phyloP scores from a whole-genome alignment of 2,797 vertebrate species.

The Diplodus puntazzo region DNA sequence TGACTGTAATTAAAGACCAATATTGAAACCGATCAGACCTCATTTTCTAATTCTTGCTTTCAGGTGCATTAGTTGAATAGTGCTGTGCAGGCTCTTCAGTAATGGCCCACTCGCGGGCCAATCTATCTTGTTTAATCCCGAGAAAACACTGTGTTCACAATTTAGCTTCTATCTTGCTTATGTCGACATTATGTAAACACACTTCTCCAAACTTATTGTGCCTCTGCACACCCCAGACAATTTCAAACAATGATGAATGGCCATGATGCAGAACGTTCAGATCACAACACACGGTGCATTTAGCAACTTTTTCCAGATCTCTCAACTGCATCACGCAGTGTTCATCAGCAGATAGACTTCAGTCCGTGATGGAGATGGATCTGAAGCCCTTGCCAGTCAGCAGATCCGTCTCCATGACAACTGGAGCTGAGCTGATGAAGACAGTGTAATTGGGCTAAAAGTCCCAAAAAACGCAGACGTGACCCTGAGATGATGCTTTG shows the following conservation, averaged over 20 bases:
- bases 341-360: slow-evolving; percentile 10
- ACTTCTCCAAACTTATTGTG: slow-evolving; percentile 37
- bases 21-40: slow-evolving; percentile 55
- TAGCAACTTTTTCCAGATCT: not conserved
- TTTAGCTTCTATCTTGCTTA: slow-evolving; percentile 51
- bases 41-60: slow-evolving; percentile 51
- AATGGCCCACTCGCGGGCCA: slow-evolving; percentile 66
- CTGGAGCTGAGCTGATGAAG: slow-evolving; percentile 12
- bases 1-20: slow-evolving; percentile 57
- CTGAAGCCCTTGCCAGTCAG: slow-evolving; percentile 6
- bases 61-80: slow-evolving; percentile 62
- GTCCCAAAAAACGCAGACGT: not conserved
- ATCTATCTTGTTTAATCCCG: slow-evolving; percentile 79
- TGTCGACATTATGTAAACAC: slow-evolving; percentile 56
- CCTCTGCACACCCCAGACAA: not conserved
- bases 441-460: slow-evolving; percentile 1
- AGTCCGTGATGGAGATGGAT: slow-evolving; percentile 9
- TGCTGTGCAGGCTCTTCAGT: slow-evolving; percentile 76
- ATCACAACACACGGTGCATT: not conserved
- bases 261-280: not conserved
- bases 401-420: slow-evolving; percentile 39
- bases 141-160: slow-evolving; percentile 63
- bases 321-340: not conserved
- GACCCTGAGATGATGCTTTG: not conserved
- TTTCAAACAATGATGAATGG: not conserved